phyloP scores from a whole-genome alignment of 2,888 invertebrate genomes.

The Scotopteryx bipunctaria region DNA sequence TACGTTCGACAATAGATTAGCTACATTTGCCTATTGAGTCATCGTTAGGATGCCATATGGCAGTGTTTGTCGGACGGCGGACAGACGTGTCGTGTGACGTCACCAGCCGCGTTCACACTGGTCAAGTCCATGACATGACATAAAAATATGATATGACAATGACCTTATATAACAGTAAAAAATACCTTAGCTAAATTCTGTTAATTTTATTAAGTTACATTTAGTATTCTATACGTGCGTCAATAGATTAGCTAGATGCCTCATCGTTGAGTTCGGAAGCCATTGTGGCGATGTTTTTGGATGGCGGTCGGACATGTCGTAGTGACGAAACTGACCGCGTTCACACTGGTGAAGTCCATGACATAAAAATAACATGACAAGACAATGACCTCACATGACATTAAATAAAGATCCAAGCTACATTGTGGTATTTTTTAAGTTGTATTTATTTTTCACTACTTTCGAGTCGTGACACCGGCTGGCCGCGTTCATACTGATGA shows the following conservation, averaged over 20 bases:
- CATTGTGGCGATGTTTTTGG: constrained; percentile 69
- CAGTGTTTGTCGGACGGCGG: constrained; percentile 60
- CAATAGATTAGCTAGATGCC: constrained; percentile 50
- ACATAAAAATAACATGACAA: too few species aligned
- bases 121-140: constrained; percentile 16
- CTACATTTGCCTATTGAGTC: constrained; percentile 62
- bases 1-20: constrained; percentile 47
- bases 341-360: constrained; percentile 31
- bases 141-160: too few species aligned
- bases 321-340: constrained; percentile 45
- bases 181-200: too few species aligned
- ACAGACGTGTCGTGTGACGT: constrained; percentile 53
- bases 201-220: too few species aligned
- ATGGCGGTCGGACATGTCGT: constrained; percentile 57
- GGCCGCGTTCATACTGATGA: constrained; percentile 35
- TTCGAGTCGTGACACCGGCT: constrained; percentile 47
- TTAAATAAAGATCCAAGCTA: too few species aligned
- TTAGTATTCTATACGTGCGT: constrained; percentile 45
- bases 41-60: constrained; percentile 67
- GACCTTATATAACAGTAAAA: too few species aligned
- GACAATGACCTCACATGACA: too few species aligned
- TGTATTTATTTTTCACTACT: too few species aligned
- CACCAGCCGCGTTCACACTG: constrained; percentile 40
- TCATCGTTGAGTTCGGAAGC: constrained; percentile 57
- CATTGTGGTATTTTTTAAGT: too few species aligned